Base-by-base conservation (phyloP, 2,113 vertebrate genomes). In the Lates calcarifer region DNA sequence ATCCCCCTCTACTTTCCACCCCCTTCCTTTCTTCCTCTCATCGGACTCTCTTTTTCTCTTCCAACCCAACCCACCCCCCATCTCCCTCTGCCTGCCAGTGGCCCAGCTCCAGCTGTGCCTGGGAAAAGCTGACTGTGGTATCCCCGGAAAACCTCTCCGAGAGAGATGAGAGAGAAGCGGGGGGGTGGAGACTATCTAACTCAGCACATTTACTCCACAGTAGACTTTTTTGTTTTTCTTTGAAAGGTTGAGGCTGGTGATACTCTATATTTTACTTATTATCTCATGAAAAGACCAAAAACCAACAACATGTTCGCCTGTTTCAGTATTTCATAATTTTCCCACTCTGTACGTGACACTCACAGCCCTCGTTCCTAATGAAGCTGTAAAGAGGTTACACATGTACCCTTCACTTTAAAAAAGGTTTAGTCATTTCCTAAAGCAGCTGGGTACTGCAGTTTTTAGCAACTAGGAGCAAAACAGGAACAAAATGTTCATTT, bases 111-210 rank as follows among this genome's bases (percentile, higher is more conserved):
- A 91, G 78, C 62, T 28, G 61, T 68, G 78, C 90, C 90, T 92
- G 93, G 92, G 93, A 93, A 92, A 90, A 91, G 85, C 89, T 85
- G 88, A 89, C 85, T 88, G 86, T 45, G 87, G 89, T 87, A 79
- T 91, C 91, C 87, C 87, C 47, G 49, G 83, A 91, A 93, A 92
- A 91, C 77, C 75, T 89, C 83, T 80, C 75, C 2, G 56, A 82
- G 79, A 51, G 65, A 0, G 35, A n/a, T n/a, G n/a, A 64, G 82
- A 37, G 56, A 61, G 68, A 45, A 73, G 31, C 39, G 28, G 51
- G 72, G 62, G 72, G 67, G 79, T 13, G 49, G 61, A 49, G 51
- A 62, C 68, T 31, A 8, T 83, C 78, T 82, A 92, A 80, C 78
- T 87, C 88, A 90, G 89, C 84, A 89, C 79, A 85, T 88, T 88